Evolutionary conservation across 2,797 vertebrate genomes (phyloP), one percentile per base, ranked within the genome.

Genomic region (Cynodonichthys magdalenae): DNA sequence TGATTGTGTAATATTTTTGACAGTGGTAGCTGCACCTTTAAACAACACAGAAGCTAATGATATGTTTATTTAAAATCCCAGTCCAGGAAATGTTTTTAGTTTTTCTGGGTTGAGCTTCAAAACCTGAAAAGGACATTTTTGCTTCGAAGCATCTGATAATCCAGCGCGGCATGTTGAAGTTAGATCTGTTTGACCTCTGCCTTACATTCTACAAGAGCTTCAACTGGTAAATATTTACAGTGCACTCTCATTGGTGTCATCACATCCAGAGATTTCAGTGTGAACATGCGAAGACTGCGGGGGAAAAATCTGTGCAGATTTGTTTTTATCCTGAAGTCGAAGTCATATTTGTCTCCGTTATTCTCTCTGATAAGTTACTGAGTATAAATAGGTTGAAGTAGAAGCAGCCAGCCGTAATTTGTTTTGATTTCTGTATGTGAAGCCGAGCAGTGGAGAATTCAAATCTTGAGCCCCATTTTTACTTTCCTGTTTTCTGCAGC

Each of bases 401-500:
- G 28, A 63, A 53, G 31, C 46, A 59, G 47, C 44, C 24, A 1
- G 15, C 19, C 31, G 27, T 45, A 29, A 42, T 62, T 53, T 39
- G 2, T n/a, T 8, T 19, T 34, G 9, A 31, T 48, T 34, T 59
- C n/a, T 34, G 45, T 5, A 46, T 34, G 31, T 34, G 31, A 34
- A 34, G 31, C 31, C 9, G 7, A 34, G 31, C 58, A 18, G 42
- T 58, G 12, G 47, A 10, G 36, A 10, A 56, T 53, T 34, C 19
- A 50, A 19, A 54, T 74, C 66, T 49, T 2, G n/a, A 57, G 63
- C 61, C 41, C 28, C 17, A 53, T 57, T 58, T 80, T 66, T 68
- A 59, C 68, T 31, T 69, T 57, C 34, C 19, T 53, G 66, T 76
- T 87, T 53, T 83, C 79, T 84, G 78, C 81, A 78, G 84, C 86